A percentile compares a stretch with the other conserved stretches of the same genome.
These are phyloP conservation scores for Coranthus polyacanthus DNA, from an alignment of 2,797 vertebrate species.

Conservation along the genomic window DNA sequence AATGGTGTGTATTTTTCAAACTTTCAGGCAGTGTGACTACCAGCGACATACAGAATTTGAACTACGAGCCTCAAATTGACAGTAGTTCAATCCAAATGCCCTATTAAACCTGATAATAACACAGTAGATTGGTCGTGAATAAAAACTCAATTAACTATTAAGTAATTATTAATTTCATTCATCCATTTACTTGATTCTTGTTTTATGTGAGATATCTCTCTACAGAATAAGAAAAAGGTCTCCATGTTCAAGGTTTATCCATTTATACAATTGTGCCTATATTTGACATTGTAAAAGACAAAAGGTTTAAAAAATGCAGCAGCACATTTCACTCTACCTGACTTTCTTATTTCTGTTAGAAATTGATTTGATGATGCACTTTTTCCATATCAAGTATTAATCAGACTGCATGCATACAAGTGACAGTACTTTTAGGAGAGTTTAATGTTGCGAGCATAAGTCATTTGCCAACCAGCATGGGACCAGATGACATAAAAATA, in stretches of 20 bases:
- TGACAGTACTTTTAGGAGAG: slow-evolving; percentile 17
- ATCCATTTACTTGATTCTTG: too few relatives aligned
- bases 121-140: too few relatives aligned
- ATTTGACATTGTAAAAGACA: not conserved
- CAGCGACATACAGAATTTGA: too few relatives aligned
- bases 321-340: slow-evolving; percentile 6
- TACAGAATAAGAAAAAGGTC: too few relatives aligned
- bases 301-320: not conserved
- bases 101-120: too few relatives aligned
- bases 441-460: slow-evolving; percentile 40
- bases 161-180: too few relatives aligned
- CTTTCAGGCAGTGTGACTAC: too few relatives aligned
- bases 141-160: too few relatives aligned
- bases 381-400: slow-evolving; percentile 34
- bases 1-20: too few relatives aligned
- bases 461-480: slow-evolving; percentile 62
- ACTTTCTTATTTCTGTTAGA: slow-evolving; percentile 35
- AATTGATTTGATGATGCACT: slow-evolving; percentile 44
- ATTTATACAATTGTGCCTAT: not conserved
- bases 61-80: too few relatives aligned
- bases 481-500: slow-evolving; percentile 55
- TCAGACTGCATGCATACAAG: slow-evolving; percentile 32
- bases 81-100: too few relatives aligned
- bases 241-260: not conserved
- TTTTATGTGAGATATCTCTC: too few relatives aligned